Percentiles rank a stretch among this genome's conserved stretches.
phyloP scores from a whole-genome alignment of 1,140 invertebrate genomes.

The Tetragnatha versicolor region DNA sequence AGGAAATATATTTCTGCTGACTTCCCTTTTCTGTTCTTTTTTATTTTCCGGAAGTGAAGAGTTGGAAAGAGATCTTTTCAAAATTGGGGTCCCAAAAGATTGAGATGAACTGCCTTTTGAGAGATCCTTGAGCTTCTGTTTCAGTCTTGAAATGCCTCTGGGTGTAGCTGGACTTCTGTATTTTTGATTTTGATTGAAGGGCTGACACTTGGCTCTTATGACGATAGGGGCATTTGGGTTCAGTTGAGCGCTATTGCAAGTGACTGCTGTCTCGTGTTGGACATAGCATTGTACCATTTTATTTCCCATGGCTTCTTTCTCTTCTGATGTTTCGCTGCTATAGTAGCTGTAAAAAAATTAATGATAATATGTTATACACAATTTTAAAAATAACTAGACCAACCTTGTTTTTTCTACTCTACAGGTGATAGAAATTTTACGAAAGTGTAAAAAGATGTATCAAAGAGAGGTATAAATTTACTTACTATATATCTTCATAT shows the following conservation, averaged over 20 bases:
- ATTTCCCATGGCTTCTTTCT: conserved; percentile 32
- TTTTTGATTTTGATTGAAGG: not conserved
- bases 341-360: conserved; percentile 30
- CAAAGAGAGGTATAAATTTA: not conserved
- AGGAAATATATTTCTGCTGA: not conserved
- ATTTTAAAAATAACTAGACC: not conserved
- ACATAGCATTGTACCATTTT: conserved; percentile 23
- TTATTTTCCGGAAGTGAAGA: not conserved
- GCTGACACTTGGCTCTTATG: not conserved
- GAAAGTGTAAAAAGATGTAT: not conserved
- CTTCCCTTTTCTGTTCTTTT: not conserved
- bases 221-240: not conserved
- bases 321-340: not conserved
- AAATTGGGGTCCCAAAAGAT: not conserved
- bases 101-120: not conserved
- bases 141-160: not conserved
- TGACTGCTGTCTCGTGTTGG: conserved; percentile 20
- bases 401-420: not conserved
- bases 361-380: not conserved
- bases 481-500: conserved; percentile 47
- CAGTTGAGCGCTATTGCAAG: conserved; percentile 9
- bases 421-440: not conserved
- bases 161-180: not conserved
- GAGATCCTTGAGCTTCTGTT: not conserved
- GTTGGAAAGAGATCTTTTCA: not conserved